Evolutionary conservation across 1,140 invertebrate genomes (phyloP).

Genomic region (Micrasema minimum): DNA sequence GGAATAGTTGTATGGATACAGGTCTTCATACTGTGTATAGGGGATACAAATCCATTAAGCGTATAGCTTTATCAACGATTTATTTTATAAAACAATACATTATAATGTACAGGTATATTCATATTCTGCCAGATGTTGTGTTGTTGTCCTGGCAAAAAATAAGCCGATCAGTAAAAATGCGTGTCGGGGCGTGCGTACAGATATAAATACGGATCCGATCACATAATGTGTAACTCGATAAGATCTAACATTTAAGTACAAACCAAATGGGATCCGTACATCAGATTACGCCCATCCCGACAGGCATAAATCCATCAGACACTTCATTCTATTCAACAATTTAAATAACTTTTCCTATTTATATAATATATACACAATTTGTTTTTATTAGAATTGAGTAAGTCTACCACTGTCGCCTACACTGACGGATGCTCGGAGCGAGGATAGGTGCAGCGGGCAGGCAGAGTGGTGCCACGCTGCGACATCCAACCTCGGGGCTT

Average conservation of each 20-base stretch:
- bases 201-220: slow-evolving; percentile 64
- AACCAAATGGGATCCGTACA: slow-evolving; percentile 25
- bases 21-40: slow-evolving; percentile 16
- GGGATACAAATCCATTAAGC: slow-evolving; percentile 42
- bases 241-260: slow-evolving; percentile 54
- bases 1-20: neutral
- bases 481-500: slow-evolving; percentile 35
- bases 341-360: slow-evolving; percentile 55
- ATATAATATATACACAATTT: slow-evolving; percentile 55
- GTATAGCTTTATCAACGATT: slow-evolving; percentile 66
- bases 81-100: slow-evolving; percentile 71
- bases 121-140: slow-evolving; percentile 64
- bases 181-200: slow-evolving; percentile 63
- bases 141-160: slow-evolving; percentile 66
- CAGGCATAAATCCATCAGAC: slow-evolving; percentile 46
- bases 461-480: slow-evolving; percentile 17
- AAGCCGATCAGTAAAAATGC: slow-evolving; percentile 66
- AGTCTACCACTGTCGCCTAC: slow-evolving; percentile 54
- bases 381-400: slow-evolving; percentile 53
- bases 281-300: slow-evolving; percentile 35
- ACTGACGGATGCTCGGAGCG: slow-evolving; percentile 49
- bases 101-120: slow-evolving; percentile 70
- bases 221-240: slow-evolving; percentile 58
- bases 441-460: too few species aligned
- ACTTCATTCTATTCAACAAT: slow-evolving; percentile 54